A percentile compares a stretch with the other conserved stretches of the same genome.
phyloP scores from a whole-genome alignment of 2,888 invertebrate species.

The Eristalis arbustorum region DNA sequence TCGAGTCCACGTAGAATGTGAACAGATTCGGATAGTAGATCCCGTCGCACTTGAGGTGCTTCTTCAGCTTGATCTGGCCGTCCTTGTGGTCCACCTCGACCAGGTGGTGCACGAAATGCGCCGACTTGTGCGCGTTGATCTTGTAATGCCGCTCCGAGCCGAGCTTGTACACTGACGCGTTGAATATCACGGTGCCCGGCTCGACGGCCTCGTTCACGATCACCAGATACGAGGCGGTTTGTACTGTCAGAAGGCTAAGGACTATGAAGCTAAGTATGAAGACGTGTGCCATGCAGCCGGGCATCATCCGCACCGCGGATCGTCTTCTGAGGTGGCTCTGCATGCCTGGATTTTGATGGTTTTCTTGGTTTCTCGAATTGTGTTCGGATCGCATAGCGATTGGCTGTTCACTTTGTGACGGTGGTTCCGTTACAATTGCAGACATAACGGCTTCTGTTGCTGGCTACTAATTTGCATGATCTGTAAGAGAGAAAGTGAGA shows the following conservation, averaged over 20 bases:
- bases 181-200: constrained; percentile 86
- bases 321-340: constrained; percentile 25
- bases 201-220: constrained; percentile 83
- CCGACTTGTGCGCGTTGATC: constrained; percentile 90
- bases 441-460: constrained; percentile 16
- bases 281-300: constrained; percentile 28
- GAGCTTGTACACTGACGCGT: constrained; percentile 89
- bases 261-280: constrained; percentile 59
- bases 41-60: constrained; percentile 88
- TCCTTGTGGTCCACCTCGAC: constrained; percentile 87
- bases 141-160: constrained; percentile 90
- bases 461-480: constrained; percentile 43
- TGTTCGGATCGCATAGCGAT: not conserved
- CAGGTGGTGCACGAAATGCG: constrained; percentile 90
- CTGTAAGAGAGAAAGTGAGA: constrained; percentile 38
- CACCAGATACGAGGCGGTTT: constrained; percentile 81
- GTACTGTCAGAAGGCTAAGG: constrained; percentile 70
- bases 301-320: not conserved
- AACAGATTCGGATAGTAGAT: constrained; percentile 91
- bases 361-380: not conserved
- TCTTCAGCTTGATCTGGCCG: constrained; percentile 88
- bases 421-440: constrained; percentile 17
- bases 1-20: constrained; percentile 92
- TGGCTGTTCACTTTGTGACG: constrained; percentile 19
- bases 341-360: constrained; percentile 28